Percentiles rank a stretch among this genome's conserved stretches.
These are phyloP conservation scores for Pterostichus niger DNA, from an alignment of 2,888 invertebrate species.

Conservation along the genomic window DNA sequence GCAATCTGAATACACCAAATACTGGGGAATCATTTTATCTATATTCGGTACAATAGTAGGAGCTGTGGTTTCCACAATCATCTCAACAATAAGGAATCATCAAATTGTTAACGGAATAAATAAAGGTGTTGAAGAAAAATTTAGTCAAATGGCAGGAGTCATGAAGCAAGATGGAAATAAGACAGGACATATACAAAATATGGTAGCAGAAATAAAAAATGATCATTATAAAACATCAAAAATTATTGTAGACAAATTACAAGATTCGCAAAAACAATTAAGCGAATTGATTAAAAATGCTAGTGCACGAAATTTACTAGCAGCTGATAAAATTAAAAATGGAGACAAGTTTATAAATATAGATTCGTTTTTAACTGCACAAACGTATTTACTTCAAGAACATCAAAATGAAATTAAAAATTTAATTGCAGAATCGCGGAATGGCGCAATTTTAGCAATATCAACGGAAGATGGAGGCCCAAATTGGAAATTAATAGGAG, in stretches of 20 bases:
- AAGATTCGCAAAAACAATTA: conserved; percentile 23
- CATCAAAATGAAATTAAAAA: conserved; percentile 53
- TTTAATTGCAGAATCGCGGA: not conserved
- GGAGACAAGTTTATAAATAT: conserved; percentile 19
- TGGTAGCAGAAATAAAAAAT: not conserved
- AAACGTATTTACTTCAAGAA: conserved; percentile 26
- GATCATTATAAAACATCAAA: not conserved
- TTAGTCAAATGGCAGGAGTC: conserved; percentile 24
- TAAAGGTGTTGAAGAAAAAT: conserved; percentile 51
- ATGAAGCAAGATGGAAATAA: not conserved
- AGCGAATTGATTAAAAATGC: conserved; percentile 16
- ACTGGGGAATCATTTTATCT: conserved; percentile 80
- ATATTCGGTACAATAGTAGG: conserved; percentile 73
- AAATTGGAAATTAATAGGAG: conserved; percentile 3
- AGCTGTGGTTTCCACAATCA: conserved; percentile 37
- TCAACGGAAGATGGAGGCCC: not conserved
- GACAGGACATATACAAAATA: not conserved
- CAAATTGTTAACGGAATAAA: conserved; percentile 57
- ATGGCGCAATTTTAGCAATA: not conserved
- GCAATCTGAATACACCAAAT: conserved; percentile 90
- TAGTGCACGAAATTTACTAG: not conserved
- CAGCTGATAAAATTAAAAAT: not conserved
- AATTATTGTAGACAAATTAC: conserved; percentile 36
- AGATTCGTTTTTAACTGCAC: conserved; percentile 22
- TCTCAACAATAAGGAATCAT: conserved; percentile 58